Base-by-base conservation (phyloP, 2,888 invertebrate genomes). In the Polietes domitor region DNA sequence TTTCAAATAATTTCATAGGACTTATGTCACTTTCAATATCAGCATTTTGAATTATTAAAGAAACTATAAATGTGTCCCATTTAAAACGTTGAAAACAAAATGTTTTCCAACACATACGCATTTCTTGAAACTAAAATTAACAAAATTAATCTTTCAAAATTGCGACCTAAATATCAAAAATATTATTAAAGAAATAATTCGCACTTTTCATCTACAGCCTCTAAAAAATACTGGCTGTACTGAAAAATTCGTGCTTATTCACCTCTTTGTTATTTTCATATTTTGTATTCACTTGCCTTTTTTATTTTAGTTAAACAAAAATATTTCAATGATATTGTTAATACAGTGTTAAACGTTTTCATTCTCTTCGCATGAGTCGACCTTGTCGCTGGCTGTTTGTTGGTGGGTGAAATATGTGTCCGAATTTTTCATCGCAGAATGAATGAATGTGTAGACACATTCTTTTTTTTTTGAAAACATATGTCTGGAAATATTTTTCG, bases 341-440 rank as follows among this genome's bases (percentile, higher is more conserved):
- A 68, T 68, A 43, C 19, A 15, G 68, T 68, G 68, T 43, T 68
- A 68, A 41, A 68, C 15, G 37, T 43, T 68, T 68, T 68, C 68
- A 6, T 43, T 21, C 21, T 68, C 43, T 15, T 68, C 10, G 37
- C 43, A 24, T 21, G 37, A 24, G 21, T 68, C 68, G 68, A 43
- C 68, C 68, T 68, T 68, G 68, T 19, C 9, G 6, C n/a, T 15
- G 47, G 32, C 32, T 32, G 32, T 6, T 9, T 47, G 47, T 47
- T 47, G 47, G 15, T 12, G 61, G 28, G n/a, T 61, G 28, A 61
- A 26, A 28, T 61, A 32, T 61, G 28, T 32, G 61, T 5, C 1
- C 10, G 7, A 15, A 26, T 68, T 68, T 43, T 68, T 68, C 41
- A 43, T 28, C 7, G n/a, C 28, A 6, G 43, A 43, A 68, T 68